Percentiles rank a stretch among this genome's conserved stretches.
phyloP scores from a whole-genome alignment of 92 coral and sea anemone genomes.

The Epizoanthus rinbou region DNA sequence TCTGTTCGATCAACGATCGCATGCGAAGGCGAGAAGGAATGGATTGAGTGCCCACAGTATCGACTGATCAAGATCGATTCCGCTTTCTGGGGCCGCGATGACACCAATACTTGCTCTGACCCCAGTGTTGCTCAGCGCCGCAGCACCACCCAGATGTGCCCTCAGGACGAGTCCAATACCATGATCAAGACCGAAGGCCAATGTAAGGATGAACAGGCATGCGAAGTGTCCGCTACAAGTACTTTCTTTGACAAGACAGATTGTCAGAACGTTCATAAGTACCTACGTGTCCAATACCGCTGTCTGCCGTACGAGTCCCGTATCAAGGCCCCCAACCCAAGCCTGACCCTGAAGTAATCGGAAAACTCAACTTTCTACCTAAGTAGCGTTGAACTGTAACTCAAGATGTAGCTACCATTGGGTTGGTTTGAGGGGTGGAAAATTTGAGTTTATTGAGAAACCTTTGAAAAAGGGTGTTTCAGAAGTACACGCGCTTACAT shows the following conservation, averaged over 20 bases:
- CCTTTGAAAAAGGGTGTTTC: not conserved
- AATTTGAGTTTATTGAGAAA: conserved; percentile 4
- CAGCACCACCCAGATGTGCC: conserved; percentile 75
- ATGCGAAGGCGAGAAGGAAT: conserved; percentile 88
- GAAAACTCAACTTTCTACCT: not conserved
- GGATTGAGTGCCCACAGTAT: conserved; percentile 89
- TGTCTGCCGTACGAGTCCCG: conserved; percentile 91
- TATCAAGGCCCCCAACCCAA: conserved; percentile 71
- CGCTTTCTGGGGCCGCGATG: conserved; percentile 96
- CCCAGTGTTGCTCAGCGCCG: conserved; percentile 86
- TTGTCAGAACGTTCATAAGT: conserved; percentile 77
- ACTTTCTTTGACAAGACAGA: conserved; percentile 92
- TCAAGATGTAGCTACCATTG: not conserved
- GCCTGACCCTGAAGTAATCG: conserved; percentile 22
- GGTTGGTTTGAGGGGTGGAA: not conserved
- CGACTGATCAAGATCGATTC: conserved; percentile 72
- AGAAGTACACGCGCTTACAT: not conserved
- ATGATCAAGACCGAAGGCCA: conserved; percentile 82
- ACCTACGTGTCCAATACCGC: conserved; percentile 74
- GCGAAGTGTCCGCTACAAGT: conserved; percentile 84
- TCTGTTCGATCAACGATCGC: conserved; percentile 74
- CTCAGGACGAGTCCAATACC: conserved; percentile 88
- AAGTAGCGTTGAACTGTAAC: no score
- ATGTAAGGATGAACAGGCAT: conserved; percentile 85
- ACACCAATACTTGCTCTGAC: conserved; percentile 70